phyloP scores from a whole-genome alignment of 2,113 vertebrate genomes.

The Neolamprologus falcicula region DNA sequence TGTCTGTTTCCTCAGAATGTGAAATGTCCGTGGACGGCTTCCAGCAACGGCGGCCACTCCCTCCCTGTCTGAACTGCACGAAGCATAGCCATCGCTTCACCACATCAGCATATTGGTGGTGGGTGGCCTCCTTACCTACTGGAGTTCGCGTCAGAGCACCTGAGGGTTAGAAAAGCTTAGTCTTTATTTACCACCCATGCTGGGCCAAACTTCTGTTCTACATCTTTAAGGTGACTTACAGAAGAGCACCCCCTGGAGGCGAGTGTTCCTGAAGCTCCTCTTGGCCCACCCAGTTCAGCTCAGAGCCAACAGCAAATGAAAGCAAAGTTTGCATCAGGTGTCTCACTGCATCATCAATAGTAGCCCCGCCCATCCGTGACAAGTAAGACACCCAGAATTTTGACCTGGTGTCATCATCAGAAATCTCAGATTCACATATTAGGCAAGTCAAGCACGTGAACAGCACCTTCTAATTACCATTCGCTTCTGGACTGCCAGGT shows the following conservation, averaged over 20 bases:
- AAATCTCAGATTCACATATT: not conserved
- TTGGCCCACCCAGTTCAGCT: slow-evolving; percentile 60
- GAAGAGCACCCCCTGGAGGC: slow-evolving; percentile 54
- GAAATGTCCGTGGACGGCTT: not conserved
- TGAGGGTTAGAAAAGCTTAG: not conserved
- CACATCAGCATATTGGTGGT: not conserved
- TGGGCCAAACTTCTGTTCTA: not conserved
- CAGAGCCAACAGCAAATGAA: slow-evolving; percentile 53
- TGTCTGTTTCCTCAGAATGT: not conserved
- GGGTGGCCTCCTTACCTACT: not conserved
- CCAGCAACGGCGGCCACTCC: not conserved
- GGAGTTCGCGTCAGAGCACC: not conserved
- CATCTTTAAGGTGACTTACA: slow-evolving; percentile 23
- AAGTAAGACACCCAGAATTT: slow-evolving; percentile 44
- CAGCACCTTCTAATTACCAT: slow-evolving; percentile 1
- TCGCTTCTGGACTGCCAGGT: slow-evolving; percentile 33
- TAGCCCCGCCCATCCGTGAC: slow-evolving; percentile 59
- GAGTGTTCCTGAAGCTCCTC: slow-evolving; percentile 56
- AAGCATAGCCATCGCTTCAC: not conserved
- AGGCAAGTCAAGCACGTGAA: not conserved
- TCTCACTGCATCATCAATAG: slow-evolving; percentile 51
- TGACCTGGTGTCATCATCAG: not conserved
- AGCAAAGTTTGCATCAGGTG: slow-evolving; percentile 55
- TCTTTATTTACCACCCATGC: not conserved
- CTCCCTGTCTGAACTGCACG: fast-evolving